Base-by-base conservation (phyloP, 2,888 invertebrate species). In the Athripsodes cinereus region DNA sequence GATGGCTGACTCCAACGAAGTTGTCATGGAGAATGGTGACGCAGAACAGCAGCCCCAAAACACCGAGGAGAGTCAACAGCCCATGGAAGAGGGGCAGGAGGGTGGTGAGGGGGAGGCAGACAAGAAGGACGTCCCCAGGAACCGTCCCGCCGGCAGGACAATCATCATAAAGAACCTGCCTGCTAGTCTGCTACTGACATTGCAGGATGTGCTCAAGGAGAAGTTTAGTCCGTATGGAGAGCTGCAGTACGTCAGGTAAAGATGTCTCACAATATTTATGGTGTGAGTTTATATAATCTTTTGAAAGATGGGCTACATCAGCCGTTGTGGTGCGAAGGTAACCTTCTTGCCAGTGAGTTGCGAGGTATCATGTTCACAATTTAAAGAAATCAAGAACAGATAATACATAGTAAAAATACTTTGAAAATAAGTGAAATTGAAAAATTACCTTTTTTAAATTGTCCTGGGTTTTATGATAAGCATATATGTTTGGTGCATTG, bases 161-260 rank as follows among this genome's bases (percentile, higher is more conserved):
- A 58, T 63, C 48, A 58, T 63, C 40, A 58, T 63, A 16, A 55
- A 56, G 46, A 63, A 63, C 46, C 40, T 63, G 16, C 63, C 61
- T 18, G 52, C 60, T 44, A 50, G 52, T 21, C 57, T 58, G 55
- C 56, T 61, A n/a, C 57, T 63, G 46, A 58, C 61, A 13, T 60
- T 52, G 31, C 53, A 58, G 35, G 63, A 61, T 1, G 63, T 59
- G 6, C 54, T 63, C 26, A 55, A 54, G 11, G 44, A 26, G 16
- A 31, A 55, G 47, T 60, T 63, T 48, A 31, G 35, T 20, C 61
- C 61, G 58, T 63, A 63, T 47, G 63, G 63, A 20, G 52, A 57
- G 19, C 61, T 63, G 20, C 57, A 48, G 34, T 63, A 60, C 35
- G 54, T 63, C 47, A 63, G 61, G 63, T 63, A 48, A 55, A 48